These are phyloP conservation scores for Rhadina sibilatrix DNA, from an alignment of 2,113 vertebrate genomes.

Conservation along the genomic window DNA sequence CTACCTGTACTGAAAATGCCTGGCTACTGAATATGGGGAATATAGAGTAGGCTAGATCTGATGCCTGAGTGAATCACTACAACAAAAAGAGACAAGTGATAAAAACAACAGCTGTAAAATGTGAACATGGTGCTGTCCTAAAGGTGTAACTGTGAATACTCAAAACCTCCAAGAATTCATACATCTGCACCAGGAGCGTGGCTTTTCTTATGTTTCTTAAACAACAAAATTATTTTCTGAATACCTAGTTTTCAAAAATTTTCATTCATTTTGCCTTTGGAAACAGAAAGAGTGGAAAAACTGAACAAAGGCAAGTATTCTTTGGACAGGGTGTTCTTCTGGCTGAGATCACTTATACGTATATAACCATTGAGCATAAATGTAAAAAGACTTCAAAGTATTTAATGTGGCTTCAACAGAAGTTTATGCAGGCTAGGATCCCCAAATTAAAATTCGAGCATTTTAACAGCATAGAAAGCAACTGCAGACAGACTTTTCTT, in stretches of 20 bases:
- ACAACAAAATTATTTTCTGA: not conserved
- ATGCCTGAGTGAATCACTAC: not conserved
- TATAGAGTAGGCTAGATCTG: not conserved
- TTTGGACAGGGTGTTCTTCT: not conserved
- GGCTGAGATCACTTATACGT: not conserved
- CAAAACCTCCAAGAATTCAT: not conserved
- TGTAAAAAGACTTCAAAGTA: not conserved
- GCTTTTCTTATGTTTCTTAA: not conserved
- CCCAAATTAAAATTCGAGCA: not conserved
- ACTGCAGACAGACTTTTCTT: not conserved
- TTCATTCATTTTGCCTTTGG: not conserved
- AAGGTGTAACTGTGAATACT: accelerated
- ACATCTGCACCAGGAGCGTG: accelerated
- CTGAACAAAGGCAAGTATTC: not conserved
- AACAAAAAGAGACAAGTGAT: not conserved
- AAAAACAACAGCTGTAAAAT: not conserved
- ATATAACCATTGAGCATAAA: not conserved
- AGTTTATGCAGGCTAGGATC: not conserved
- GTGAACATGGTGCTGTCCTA: not conserved
- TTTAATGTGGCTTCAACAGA: not conserved
- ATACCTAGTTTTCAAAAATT: not conserved
- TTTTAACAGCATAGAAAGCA: not conserved
- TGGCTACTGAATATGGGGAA: not conserved
- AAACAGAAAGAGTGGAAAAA: not conserved
- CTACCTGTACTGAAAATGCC: not conserved